Conservation (phyloP, 2,888 invertebrate species). For the Papilio gigon region DNA sequence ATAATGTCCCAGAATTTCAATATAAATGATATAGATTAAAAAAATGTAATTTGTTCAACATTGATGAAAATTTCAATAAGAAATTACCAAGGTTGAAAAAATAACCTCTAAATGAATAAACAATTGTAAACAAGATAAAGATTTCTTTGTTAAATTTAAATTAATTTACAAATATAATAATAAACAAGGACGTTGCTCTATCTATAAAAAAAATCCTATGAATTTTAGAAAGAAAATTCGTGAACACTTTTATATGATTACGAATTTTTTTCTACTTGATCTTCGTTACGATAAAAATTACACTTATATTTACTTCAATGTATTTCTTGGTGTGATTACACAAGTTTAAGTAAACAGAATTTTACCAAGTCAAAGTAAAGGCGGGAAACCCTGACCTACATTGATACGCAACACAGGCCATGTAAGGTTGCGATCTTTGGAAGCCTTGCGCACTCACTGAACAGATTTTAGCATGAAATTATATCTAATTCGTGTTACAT, state of each 20-base stretch:
- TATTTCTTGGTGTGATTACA: constrained; percentile 13
- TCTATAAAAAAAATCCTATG: background rate
- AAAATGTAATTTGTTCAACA: background rate
- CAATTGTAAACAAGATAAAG: background rate
- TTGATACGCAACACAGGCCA: constrained; percentile 31
- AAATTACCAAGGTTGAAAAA: constrained; percentile 12
- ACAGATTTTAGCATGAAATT: constrained; percentile 1
- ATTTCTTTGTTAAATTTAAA: background rate
- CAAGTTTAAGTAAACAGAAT: constrained; percentile 16
- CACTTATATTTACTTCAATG: too few species aligned
- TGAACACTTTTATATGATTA: too few species aligned
- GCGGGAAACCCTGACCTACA: constrained; percentile 37
- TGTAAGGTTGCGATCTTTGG: constrained; percentile 38
- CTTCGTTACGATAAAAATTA: too few species aligned
- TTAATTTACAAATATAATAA: background rate
- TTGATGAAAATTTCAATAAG: background rate
- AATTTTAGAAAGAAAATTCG: background rate
- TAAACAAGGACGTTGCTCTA: background rate
- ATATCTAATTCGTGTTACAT: background rate
- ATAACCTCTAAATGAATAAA: constrained; percentile 14
- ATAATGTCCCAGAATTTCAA: too few species aligned
- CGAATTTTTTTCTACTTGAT: background rate
- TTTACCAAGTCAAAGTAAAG: constrained; percentile 33
- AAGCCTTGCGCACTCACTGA: constrained; percentile 1
- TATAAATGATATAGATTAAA: background rate